phyloP scores from a whole-genome alignment of 92 coral and sea anemone species.

The Porites rus region DNA sequence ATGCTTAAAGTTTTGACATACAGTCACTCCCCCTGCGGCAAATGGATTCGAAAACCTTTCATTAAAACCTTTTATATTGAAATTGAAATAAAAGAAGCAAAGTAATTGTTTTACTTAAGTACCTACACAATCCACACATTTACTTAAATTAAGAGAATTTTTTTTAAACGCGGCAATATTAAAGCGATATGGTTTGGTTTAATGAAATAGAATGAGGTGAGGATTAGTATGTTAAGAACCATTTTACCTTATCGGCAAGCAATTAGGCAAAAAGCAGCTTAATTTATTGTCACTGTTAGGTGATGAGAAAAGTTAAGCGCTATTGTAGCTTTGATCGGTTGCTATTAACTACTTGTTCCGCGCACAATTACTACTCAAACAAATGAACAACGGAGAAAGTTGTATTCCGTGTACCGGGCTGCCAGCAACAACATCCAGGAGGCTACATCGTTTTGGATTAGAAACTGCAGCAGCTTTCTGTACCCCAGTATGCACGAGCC shows the following conservation, averaged over 20 bases:
- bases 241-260: neutral
- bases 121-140: neutral
- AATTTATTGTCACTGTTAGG: neutral
- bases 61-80: neutral
- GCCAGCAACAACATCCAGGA: too few species aligned
- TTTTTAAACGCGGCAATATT: neutral
- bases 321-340: neutral
- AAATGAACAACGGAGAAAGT: too few species aligned
- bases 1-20: conserved; percentile 2
- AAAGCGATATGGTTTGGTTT: neutral
- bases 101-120: neutral
- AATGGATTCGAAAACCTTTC: conserved; percentile 5
- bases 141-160: neutral
- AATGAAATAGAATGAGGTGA: neutral
- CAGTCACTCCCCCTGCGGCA: conserved; percentile 9
- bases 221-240: neutral
- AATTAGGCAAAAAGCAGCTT: neutral
- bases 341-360: too few species aligned
- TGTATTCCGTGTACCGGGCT: too few species aligned
- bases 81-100: neutral
- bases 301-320: neutral
- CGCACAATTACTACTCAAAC: too few species aligned
- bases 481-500: too few species aligned
- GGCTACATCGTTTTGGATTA: too few species aligned
- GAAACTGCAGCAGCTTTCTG: too few species aligned